A percentile compares a stretch with the other conserved stretches of the same genome.
These are phyloP conservation scores for Rana temporaria DNA, from an alignment of 2,113 vertebrate genomes.

Conservation along the genomic window DNA sequence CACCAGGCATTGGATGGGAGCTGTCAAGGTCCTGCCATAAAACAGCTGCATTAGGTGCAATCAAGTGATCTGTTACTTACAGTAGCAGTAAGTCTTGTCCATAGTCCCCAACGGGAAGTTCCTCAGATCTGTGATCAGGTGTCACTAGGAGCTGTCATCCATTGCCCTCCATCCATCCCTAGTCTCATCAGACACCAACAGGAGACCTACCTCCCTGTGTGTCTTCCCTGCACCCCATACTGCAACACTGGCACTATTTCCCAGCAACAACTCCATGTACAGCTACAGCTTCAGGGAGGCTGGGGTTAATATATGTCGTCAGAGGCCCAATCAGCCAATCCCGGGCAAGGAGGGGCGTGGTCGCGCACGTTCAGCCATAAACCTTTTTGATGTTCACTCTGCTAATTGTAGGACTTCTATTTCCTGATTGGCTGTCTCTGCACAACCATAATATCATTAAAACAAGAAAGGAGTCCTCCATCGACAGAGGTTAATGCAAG, in stretches of 20 bases:
- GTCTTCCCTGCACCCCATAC: slow-evolving; percentile 46
- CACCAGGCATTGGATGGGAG: slow-evolving; percentile 11
- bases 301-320: slow-evolving; percentile 91
- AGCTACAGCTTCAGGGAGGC: slow-evolving; percentile 87
- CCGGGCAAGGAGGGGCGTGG: slow-evolving; percentile 68
- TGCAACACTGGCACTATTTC: slow-evolving; percentile 67
- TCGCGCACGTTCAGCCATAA: slow-evolving; percentile 69
- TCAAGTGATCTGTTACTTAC: slow-evolving; percentile 64
- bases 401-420: slow-evolving; percentile 79
- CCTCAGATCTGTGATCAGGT: slow-evolving; percentile 39
- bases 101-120: slow-evolving; percentile 60
- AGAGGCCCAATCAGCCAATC: slow-evolving; percentile 79
- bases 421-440: slow-evolving; percentile 78
- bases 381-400: slow-evolving; percentile 77
- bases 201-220: slow-evolving; percentile 32
- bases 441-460: slow-evolving; percentile 78
- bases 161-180: not conserved
- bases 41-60: slow-evolving; percentile 17
- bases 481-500: slow-evolving; percentile 77
- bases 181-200: not conserved
- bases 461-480: slow-evolving; percentile 58
- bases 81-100: slow-evolving; percentile 62
- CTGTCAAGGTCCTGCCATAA: slow-evolving; percentile 11
- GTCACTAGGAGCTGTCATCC: slow-evolving; percentile 43
- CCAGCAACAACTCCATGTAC: slow-evolving; percentile 81